Conservation (phyloP, 2,113 vertebrate species). For the Sylvietta virens region DNA sequence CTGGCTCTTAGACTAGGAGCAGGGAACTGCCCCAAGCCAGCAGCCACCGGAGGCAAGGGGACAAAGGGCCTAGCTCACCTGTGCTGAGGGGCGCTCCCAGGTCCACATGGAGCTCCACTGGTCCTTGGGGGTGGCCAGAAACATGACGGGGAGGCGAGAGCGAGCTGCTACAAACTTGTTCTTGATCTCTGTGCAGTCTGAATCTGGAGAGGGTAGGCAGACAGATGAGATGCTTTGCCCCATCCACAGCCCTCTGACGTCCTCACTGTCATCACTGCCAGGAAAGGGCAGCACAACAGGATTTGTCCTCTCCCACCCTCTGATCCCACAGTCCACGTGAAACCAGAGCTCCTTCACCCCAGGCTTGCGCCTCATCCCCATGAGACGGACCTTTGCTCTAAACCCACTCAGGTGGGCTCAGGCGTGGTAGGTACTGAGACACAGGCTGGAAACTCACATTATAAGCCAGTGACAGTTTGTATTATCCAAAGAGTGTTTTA, state of each 20-base stretch:
- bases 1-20: neutral
- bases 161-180: conserved; percentile 84
- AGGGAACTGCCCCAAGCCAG: neutral
- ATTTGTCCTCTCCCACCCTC: neutral
- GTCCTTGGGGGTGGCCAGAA: conserved; percentile 90
- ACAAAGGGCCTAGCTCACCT: conserved; percentile 68
- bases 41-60: accelerated
- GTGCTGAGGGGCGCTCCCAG: conserved; percentile 78
- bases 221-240: neutral
- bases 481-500: neutral
- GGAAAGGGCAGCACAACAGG: neutral
- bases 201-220: conserved; percentile 54
- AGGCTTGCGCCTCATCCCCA: neutral
- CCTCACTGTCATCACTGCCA: accelerated
- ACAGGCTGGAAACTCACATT: neutral
- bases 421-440: neutral
- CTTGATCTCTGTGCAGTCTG: conserved; percentile 86
- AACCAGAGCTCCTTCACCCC: neutral
- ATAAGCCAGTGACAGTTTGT: neutral
- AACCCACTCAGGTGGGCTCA: neutral
- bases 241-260: neutral
- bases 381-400: neutral
- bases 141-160: conserved; percentile 84
- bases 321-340: neutral
- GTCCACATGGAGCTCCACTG: conserved; percentile 88